A percentile compares a stretch with the other conserved stretches of the same genome.
Evolutionary conservation across 2,113 vertebrate genomes (phyloP).

Genomic region (Paracanthobrama guichenoti): DNA sequence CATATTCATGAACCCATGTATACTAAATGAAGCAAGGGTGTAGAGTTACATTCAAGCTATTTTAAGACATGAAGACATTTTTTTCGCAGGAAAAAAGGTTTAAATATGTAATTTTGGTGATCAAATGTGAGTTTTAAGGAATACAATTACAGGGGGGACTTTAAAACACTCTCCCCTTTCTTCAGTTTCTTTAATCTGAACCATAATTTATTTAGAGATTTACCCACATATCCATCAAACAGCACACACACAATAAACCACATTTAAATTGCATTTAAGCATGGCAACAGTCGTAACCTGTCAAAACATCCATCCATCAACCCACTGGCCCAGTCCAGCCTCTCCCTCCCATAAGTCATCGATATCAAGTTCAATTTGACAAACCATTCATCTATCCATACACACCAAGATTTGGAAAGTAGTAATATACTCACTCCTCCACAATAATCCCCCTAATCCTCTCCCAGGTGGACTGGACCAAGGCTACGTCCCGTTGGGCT

Average conservation of each 20-base stretch:
- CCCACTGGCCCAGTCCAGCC: neutral
- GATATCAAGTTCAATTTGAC: slow-evolving; percentile 20
- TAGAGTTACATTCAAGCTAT: too few species aligned
- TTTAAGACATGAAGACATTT: too few species aligned
- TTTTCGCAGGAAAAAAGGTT: too few species aligned
- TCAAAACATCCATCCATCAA: slow-evolving; percentile 33
- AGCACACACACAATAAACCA: slow-evolving; percentile 13
- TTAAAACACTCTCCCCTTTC: slow-evolving; percentile 23
- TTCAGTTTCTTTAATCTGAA: slow-evolving; percentile 28
- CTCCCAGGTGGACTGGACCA: slow-evolving; percentile 83
- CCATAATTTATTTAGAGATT: slow-evolving; percentile 26
- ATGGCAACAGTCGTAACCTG: slow-evolving; percentile 22
- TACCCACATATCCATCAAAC: slow-evolving; percentile 33
- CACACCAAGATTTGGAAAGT: neutral
- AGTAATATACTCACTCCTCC: slow-evolving; percentile 78
- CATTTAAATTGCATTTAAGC: slow-evolving; percentile 22
- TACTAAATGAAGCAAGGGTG: too few species aligned
- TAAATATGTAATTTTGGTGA: too few species aligned
- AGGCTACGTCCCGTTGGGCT: slow-evolving; percentile 79
- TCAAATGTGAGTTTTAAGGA: too few species aligned
- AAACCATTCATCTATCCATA: slow-evolving; percentile 19
- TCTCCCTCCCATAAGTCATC: slow-evolving; percentile 7
- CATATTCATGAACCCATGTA: too few species aligned
- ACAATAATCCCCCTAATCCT: slow-evolving; percentile 81
- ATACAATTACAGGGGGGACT: too few species aligned